A percentile compares a stretch with the other conserved stretches of the same genome.
These are phyloP conservation scores for Sclerurus mexicanus DNA, from an alignment of 2,113 vertebrate species.

Conservation along the genomic window DNA sequence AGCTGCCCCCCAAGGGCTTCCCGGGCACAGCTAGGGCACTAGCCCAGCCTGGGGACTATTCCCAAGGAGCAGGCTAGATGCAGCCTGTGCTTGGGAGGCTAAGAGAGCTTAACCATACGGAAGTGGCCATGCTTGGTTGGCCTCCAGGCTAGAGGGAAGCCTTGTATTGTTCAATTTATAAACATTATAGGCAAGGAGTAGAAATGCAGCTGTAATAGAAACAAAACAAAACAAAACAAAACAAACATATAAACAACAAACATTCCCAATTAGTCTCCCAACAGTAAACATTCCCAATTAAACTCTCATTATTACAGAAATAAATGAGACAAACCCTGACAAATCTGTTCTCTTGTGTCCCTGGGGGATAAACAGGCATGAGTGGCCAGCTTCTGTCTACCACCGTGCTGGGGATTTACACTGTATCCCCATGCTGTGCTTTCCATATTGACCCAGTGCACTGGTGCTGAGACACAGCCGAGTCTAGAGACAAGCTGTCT, in stretches of 20 bases:
- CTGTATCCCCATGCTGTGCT: neutral
- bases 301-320: constrained; percentile 25
- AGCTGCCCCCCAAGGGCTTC: neutral
- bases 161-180: neutral
- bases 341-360: constrained; percentile 23
- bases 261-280: neutral
- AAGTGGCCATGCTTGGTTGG: neutral
- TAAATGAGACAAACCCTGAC: constrained; percentile 29
- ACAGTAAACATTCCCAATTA: constrained; percentile 19
- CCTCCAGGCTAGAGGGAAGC: neutral
- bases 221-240: neutral
- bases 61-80: neutral
- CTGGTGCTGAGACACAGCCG: neutral
- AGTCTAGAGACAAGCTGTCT: constrained; percentile 7
- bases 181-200: neutral
- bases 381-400: constrained; percentile 8
- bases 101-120: constrained; percentile 4
- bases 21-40: neutral
- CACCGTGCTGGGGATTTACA: neutral
- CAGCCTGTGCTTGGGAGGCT: neutral
- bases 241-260: neutral
- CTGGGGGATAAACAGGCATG: constrained; percentile 20
- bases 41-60: neutral
- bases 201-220: neutral
- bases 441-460: neutral